phyloP scores from a whole-genome alignment of 2,797 vertebrate genomes.

The Odontamblyopus rebecca region DNA sequence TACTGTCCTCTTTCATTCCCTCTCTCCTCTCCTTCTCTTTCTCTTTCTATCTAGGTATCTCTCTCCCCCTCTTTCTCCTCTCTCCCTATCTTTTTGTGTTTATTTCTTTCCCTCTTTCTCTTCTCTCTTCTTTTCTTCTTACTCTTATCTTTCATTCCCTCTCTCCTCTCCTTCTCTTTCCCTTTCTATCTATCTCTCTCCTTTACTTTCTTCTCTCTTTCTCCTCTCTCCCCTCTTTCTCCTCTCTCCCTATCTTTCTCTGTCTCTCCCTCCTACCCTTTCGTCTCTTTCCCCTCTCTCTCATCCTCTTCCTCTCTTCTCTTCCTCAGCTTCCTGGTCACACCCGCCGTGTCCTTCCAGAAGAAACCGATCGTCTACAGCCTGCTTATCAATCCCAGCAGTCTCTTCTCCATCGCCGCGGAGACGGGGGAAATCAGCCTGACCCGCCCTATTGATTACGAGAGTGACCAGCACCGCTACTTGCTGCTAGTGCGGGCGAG shows the following conservation, averaged over 20 bases:
- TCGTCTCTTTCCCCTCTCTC: neutral
- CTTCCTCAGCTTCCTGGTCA: constrained; percentile 80
- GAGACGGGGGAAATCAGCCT: constrained; percentile 82
- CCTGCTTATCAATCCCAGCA: constrained; percentile 85
- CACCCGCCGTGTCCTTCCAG: constrained; percentile 85
- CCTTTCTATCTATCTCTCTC: no score
- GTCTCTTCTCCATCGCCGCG: constrained; percentile 80
- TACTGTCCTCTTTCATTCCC: neutral
- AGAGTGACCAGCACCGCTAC: constrained; percentile 83
- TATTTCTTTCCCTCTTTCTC: no score
- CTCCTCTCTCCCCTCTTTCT: no score
- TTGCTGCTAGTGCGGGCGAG: constrained; percentile 82
- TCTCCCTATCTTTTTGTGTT: no score
- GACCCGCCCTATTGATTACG: constrained; percentile 83
- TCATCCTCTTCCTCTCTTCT: constrained; percentile 12
- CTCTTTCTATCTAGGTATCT: no score
- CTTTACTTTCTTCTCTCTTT: no score
- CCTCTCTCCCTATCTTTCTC: no score
- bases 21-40: neutral
- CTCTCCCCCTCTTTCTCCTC: no score
- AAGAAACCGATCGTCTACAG: constrained; percentile 85
- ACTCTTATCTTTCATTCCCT: no score
- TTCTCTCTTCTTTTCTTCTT: no score
- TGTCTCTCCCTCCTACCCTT: no score
- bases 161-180: no score